Evolutionary conservation across 2,888 invertebrate genomes (phyloP), one percentile per base, ranked within the genome.

Genomic region (Antitype chi): DNA sequence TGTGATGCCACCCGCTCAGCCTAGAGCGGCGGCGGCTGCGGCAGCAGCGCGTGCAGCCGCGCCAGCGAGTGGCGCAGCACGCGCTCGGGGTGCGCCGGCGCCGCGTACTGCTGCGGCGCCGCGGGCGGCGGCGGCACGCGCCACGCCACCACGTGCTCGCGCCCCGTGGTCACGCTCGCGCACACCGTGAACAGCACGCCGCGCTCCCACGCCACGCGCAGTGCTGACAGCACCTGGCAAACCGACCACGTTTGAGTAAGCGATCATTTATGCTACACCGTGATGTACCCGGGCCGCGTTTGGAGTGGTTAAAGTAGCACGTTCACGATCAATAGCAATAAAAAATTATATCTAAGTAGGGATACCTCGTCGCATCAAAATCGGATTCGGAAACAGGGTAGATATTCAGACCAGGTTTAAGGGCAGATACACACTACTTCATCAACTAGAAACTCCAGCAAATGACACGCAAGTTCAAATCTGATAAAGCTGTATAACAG

Each of bases 131-230:
- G 93, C 32, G 91, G 53, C 80, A 83, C 90, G 85, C 94, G 98
- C 99, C 99, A 99, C 66, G 99, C 98, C 74, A 99, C 98, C 80
- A 99, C 98, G 96, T 99, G 98, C 92, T 98, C 98, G 88, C 98
- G 98, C 0, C 99, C 99, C 0, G 99, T 99, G 0, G 99, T 99
- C 78, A 98, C 98, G 1, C 99, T 99, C 64, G 98, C 97, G 74
- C 98, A 98, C 85, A 99, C 98, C 0, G 98, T 98, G 96, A 99
- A 99, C 87, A 99, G 97, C 85, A 98, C 94, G 79, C 98, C 97
- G 25, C 98, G 97, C 91, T 98, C 98, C 97, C 99, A 99, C 47
- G 99, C 99, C 82, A 97, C 97, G 88, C 98, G 98, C 75, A 99
- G 97, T 86, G 98, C 97, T 78, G 97, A 94, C 89, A 99, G 94